Evolutionary conservation across 2,888 invertebrate species (phyloP).

Genomic region (Macropis europaea): DNA sequence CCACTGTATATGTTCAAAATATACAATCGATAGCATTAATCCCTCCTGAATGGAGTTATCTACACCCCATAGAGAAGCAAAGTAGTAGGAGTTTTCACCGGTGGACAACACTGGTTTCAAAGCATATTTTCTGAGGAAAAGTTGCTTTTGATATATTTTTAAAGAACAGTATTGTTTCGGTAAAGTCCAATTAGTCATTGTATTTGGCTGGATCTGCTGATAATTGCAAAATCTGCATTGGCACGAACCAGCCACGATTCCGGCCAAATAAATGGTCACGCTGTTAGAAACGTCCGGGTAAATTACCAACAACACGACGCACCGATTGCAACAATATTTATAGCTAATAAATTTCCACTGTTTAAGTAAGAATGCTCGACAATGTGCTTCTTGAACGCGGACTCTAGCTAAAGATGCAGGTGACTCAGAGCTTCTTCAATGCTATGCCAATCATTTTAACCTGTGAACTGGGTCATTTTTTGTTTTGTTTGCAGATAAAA

Average conservation of each 20-base stretch:
- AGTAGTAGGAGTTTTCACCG: too few species aligned
- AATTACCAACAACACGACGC: background rate
- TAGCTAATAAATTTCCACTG: background rate
- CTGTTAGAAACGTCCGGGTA: background rate
- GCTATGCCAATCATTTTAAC: too few species aligned
- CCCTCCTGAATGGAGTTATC: too few species aligned
- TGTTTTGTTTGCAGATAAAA: too few species aligned
- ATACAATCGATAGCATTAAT: too few species aligned
- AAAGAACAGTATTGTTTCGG: background rate
- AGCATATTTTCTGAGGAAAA: background rate
- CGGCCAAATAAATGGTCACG: constrained; percentile 10
- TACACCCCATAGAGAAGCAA: too few species aligned
- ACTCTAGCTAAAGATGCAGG: constrained; percentile 3
- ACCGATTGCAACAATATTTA: background rate
- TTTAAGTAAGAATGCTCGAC: background rate
- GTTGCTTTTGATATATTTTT: background rate
- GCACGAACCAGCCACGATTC: constrained; percentile 4
- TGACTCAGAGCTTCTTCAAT: background rate
- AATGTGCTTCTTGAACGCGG: constrained; percentile 10
- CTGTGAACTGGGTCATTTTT: too few species aligned
- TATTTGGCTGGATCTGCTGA: background rate
- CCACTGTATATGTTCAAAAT: too few species aligned
- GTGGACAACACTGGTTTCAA: too few species aligned
- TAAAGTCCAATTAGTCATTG: background rate
- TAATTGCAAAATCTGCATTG: constrained; percentile 42